Evolutionary conservation across 2,113 vertebrate genomes (phyloP), one percentile per base, ranked within the genome.

Genomic region (Nansenia antarctica): DNA sequence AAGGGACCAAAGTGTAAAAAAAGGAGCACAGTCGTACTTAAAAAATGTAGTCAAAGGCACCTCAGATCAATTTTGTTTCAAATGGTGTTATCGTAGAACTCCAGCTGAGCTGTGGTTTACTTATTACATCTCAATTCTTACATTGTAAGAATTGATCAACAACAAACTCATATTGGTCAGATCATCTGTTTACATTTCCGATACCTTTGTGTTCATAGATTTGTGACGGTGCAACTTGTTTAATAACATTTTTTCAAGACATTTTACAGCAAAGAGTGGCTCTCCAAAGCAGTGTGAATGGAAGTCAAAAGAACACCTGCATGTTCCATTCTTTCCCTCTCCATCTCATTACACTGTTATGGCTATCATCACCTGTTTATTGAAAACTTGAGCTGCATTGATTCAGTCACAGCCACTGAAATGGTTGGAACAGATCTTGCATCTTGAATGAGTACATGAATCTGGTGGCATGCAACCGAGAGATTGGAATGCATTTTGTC

Each of bases 341-440:
- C 49, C 62, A 55, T 74, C 62, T 75, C 55, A 65, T 55, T 69
- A 49, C 58, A n/a, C 55, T 24, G 69, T 49, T 69, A 72, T 65
- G 72, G 75, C 75, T 81, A 71, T 81, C 75, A 66, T 72, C 72
- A 42, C 79, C 79, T 78, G 67, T 78, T 81, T 72, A 81, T 72
- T 77, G 74, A 74, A 74, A 35, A 69, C 39, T 74, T 72, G 68
- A 68, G 64, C 11, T 14, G 22, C 69, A 75, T 72, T 75, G 69
- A 78, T 62, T 72, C 62, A 61, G 68, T 78, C 75, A 74, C 75
- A 69, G 72, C 69, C 47, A 59, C 61, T 81, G 68, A 81, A 78
- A 74, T 53, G 70, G 45, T 81, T 26, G 61, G 20, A 55, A 57
- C 27, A 18, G 49, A 22, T 26, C 49, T 49, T 49, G 45, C 45